Conservation (phyloP, 2,113 vertebrate species). For the Microcebus tavaratra region DNA sequence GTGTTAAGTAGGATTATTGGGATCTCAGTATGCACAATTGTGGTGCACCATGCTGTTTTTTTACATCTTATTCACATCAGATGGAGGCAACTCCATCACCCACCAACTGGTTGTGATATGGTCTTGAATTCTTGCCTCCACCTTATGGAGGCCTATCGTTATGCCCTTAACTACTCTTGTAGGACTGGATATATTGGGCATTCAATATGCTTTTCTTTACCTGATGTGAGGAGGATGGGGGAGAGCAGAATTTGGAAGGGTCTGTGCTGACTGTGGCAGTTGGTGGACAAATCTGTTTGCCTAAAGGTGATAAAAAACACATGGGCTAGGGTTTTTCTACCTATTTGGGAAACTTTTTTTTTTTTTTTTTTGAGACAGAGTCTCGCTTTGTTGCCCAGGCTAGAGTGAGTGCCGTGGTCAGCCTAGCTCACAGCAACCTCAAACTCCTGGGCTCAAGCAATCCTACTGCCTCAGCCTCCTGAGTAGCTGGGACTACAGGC, state of each 20-base stretch:
- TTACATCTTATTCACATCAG: background rate
- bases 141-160: background rate
- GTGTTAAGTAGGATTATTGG: background rate
- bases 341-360: background rate
- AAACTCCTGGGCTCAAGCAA: too few species aligned
- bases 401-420: too few species aligned
- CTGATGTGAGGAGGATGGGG: background rate
- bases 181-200: background rate
- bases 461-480: too few species aligned
- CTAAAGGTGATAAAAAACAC: background rate
- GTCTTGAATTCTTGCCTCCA: background rate
- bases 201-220: background rate
- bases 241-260: background rate
- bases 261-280: background rate
- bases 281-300: background rate
- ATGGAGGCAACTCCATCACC: background rate
- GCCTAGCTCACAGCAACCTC: too few species aligned
- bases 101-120: background rate
- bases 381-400: too few species aligned
- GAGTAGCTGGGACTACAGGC: too few species aligned
- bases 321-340: background rate
- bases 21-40: background rate
- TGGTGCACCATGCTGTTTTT: background rate
- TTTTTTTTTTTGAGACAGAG: too few species aligned
- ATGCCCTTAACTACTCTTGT: background rate